Evolutionary conservation across 2,888 invertebrate genomes (phyloP), one percentile per base, ranked within the genome.

Genomic region (Opisthograptis luteolata): DNA sequence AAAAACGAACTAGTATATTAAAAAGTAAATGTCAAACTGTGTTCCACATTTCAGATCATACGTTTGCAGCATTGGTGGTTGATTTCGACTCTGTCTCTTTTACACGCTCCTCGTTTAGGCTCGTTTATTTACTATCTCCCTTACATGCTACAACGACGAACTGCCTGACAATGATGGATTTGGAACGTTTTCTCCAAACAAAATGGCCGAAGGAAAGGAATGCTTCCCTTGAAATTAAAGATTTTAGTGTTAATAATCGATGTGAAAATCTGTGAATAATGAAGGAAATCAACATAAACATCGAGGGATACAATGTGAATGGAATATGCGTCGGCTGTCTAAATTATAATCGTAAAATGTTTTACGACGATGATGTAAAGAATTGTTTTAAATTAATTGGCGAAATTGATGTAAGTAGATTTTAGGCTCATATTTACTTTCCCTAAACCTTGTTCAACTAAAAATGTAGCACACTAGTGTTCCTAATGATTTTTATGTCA

Each of bases 281-380:
- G 87, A 84, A 72, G 59, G 89, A 90, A 78, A 81, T 90, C 20
- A 83, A 90, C 42, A 89, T 90, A 59, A 88, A 89, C 62, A 89
- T 90, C 36, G 90, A 89, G 66, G 90, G 90, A 1, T 90, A 82
- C 46, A 90, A 89, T 65, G 90, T 88, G 15, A 90, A 89, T 34
- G 89, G 90, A 0, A 84, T 90, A 61, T 90, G 90, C 60, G 90
- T 89, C 1, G 84, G 85, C 2, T 90, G 90, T 66, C 73, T 90
- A 22, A 87, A 87, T 55, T 87, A 86, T 48, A 81, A 87, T 55
- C 81, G 90, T 2, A 79, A 75, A 58, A 90, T 90, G 89, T 80
- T 64, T 51, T 84, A 84, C 40, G 59, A 67, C n/a, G 60, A 72
- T 2, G 70, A 75, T 14, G 67, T 84, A 0, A 82, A 78, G 48